Conservation (phyloP, 2,888 invertebrate genomes). For the Trissolcus brochymenae region DNA sequence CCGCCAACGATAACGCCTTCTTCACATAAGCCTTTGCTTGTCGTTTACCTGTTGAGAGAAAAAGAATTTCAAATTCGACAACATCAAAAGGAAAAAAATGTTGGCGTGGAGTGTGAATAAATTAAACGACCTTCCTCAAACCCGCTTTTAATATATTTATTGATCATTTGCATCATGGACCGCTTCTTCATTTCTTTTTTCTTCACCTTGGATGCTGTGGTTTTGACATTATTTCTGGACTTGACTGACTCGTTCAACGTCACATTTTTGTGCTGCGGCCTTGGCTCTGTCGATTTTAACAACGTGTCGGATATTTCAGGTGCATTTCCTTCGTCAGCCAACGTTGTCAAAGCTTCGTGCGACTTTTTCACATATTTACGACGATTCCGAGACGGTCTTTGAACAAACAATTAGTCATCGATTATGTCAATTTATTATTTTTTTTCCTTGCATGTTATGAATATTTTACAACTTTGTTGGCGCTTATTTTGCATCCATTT, state of each 20-base stretch:
- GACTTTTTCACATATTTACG: background rate
- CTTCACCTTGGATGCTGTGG: slow-evolving; percentile 22
- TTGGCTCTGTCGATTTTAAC: background rate
- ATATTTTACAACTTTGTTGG: background rate
- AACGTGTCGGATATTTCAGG: background rate
- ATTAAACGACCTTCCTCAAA: slow-evolving; percentile 64
- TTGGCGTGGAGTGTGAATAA: too few relatives aligned
- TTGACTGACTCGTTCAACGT: slow-evolving; percentile 6
- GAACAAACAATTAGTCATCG: background rate
- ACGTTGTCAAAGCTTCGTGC: background rate
- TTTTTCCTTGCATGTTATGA: background rate
- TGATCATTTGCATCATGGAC: slow-evolving; percentile 64
- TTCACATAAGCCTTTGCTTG: slow-evolving; percentile 65
- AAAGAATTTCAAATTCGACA: background rate
- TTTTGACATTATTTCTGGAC: slow-evolving; percentile 22
- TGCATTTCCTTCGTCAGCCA: background rate
- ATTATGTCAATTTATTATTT: too few relatives aligned
- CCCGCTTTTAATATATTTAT: slow-evolving; percentile 65
- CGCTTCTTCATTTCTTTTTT: slow-evolving; percentile 55
- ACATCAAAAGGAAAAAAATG: too few relatives aligned
- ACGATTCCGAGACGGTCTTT: background rate
- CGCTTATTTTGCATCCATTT: background rate
- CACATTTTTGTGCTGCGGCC: background rate
- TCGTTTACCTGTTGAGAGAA: slow-evolving; percentile 61
- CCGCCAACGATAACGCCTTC: slow-evolving; percentile 65